A percentile compares a stretch with the other conserved stretches of the same genome.
Conservation (phyloP, 2,113 vertebrate species). For the Engraulis encrasicolus region DNA sequence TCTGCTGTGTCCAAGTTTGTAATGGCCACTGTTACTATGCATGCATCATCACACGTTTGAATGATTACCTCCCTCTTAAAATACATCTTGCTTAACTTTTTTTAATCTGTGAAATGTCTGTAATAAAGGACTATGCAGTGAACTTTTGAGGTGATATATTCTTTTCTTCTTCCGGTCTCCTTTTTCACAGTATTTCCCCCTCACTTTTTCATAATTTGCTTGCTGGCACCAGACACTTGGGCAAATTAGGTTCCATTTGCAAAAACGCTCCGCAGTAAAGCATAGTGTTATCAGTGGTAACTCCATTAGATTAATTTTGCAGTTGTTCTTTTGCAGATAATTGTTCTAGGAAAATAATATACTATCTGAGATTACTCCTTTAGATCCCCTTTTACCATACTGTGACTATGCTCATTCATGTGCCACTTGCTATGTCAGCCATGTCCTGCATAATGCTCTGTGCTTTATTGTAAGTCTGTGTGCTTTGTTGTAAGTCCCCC, state of each 20-base stretch:
- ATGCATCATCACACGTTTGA: no score
- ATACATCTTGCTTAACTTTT: not conserved
- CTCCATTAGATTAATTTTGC: constrained; percentile 75
- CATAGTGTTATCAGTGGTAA: not conserved
- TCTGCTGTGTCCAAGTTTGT: no score
- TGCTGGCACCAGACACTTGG: not conserved
- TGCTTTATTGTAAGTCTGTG: no score
- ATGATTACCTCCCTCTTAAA: not conserved
- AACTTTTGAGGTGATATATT: not conserved
- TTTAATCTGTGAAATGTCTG: not conserved
- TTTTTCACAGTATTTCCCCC: not conserved
- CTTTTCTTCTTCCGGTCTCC: not conserved
- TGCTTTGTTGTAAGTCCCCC: no score
- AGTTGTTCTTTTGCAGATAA: constrained; percentile 72
- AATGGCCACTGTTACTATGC: no score
- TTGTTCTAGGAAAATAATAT: constrained; percentile 69
- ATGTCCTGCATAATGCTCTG: no score
- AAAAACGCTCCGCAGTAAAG: not conserved
- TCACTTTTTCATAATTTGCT: not conserved
- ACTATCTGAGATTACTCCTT: constrained; percentile 63
- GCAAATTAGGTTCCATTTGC: constrained; percentile 5
- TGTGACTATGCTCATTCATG: no score
- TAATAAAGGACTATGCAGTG: not conserved
- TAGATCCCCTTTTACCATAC: not conserved
- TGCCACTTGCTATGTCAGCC: no score